Base-by-base conservation (phyloP, 1,140 invertebrate species). In the Scaptodrosophila lebanonensis region DNA sequence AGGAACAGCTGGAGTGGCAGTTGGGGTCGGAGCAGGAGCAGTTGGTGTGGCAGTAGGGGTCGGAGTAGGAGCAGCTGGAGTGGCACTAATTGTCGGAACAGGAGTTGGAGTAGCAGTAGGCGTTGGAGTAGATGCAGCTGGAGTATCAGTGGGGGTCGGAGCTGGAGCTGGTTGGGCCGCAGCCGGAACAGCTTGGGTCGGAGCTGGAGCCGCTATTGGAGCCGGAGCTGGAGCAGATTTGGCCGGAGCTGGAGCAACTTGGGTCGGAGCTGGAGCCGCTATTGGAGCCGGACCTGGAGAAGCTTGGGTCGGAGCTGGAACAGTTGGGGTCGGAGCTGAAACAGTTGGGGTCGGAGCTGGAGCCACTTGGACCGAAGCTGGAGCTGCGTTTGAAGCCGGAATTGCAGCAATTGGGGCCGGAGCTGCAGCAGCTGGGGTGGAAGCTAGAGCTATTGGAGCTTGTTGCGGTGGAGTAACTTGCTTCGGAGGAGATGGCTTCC, bases 51-150 rank as follows among this genome's bases (percentile, higher is more conserved):
- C 11, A 13, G 27, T 13, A 1, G 17, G 51, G 9, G 38, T 27
- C 17, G 44, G 6, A 7, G 42, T 27, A 8, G 48, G 40, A 2
- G 59, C 44, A n/a, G 12, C 62, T 29, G 11, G 49, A 5, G 48
- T 42, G 13, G 17, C 7, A 13, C 16, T 7, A 2, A 22, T 9
- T 12, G 29, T 13, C 3, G 9, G 12, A 3, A 16, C 11, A 22
- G 33, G 30, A 13, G 47, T 2, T 38, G 33, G 8, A 2, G 32
- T 22, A 11, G 12, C 3, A 22, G 11, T n/a, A 32, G 4, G n/a
- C 22, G 5, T 44, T 29, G 4, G 12, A 27, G 18, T 11, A 11
- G 22, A 11, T 17, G 8, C 38, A 22, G 22, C 7, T 12, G 7
- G 6, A 25, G 29, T 16, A 1, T 9, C 12, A 16, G 17, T 1